Percentiles rank a stretch among this genome's conserved stretches.
Evolutionary conservation across 2,797 vertebrate genomes (phyloP).

Genomic region (Pristis pectinata): DNA sequence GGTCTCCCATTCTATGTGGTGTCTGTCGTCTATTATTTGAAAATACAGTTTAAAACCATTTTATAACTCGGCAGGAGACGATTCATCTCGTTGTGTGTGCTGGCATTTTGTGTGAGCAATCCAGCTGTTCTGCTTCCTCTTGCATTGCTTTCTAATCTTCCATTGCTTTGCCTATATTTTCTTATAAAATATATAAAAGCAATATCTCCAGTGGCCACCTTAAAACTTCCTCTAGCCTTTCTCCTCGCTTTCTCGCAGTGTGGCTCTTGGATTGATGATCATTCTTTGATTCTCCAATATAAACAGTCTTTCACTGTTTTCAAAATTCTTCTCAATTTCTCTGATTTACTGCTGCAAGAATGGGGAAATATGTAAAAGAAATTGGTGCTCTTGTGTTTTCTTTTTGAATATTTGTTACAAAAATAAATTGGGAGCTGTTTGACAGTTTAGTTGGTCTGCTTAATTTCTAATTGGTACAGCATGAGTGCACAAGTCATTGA

Average conservation of each 20-base stretch:
- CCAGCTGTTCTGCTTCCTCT: not conserved
- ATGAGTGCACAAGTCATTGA: not conserved
- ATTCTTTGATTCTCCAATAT: not conserved
- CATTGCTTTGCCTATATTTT: not conserved
- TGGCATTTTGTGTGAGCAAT: not conserved
- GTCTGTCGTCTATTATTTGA: not conserved
- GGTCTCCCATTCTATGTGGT: not conserved
- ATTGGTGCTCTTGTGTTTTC: not conserved
- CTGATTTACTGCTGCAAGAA: not conserved
- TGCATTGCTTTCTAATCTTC: not conserved
- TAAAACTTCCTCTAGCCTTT: too few species aligned
- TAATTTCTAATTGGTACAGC: not conserved
- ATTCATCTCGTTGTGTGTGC: not conserved
- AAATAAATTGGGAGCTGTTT: not conserved
- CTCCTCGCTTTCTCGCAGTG: not conserved
- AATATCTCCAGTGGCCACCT: not conserved
- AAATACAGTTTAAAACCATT: not conserved
- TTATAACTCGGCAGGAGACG: not conserved
- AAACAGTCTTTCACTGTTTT: not conserved
- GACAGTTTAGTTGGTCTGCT: not conserved
- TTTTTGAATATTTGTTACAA: not conserved
- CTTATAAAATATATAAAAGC: not conserved
- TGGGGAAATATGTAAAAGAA: not conserved
- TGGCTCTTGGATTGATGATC: not conserved
- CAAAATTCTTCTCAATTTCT: not conserved